Evolutionary conservation across 2,113 vertebrate species (phyloP).

Genomic region (Hypomesus transpacificus): DNA sequence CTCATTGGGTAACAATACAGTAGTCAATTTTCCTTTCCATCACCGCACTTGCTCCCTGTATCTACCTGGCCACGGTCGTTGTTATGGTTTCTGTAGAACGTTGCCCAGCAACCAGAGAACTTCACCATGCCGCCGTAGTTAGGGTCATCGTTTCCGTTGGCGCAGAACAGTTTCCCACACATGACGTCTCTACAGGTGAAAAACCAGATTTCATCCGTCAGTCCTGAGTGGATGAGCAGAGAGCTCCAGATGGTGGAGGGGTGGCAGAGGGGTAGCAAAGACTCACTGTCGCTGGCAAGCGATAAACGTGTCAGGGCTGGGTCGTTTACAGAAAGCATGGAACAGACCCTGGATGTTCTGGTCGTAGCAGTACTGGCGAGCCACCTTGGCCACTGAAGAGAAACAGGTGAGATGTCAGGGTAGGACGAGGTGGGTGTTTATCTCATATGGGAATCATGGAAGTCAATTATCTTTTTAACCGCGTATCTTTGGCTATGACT

Average conservation of each 20-base stretch:
- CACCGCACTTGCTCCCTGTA: constrained; percentile 79
- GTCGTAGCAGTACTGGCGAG: constrained; percentile 32
- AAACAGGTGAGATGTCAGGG: background rate
- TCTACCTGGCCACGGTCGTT: constrained; percentile 76
- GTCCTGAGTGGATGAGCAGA: background rate
- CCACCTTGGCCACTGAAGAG: constrained; percentile 55
- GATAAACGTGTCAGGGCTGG: constrained; percentile 5
- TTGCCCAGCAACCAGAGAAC: constrained; percentile 68
- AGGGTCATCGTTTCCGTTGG: constrained; percentile 50
- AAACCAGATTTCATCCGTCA: background rate
- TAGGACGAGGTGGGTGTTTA: too few relatives aligned
- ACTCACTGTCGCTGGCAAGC: constrained; percentile 67
- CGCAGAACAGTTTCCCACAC: constrained; percentile 87
- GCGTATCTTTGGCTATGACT: too few relatives aligned
- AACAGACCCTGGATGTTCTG: constrained; percentile 58
- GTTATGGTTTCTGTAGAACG: constrained; percentile 60
- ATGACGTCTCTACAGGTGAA: constrained; percentile 66
- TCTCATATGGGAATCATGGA: too few relatives aligned
- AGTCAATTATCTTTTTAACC: too few relatives aligned
- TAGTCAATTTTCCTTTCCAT: constrained; percentile 56
- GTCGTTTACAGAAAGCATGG: constrained; percentile 65
- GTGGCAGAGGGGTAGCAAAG: background rate
- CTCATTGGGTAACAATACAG: background rate
- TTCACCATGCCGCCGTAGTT: constrained; percentile 65
- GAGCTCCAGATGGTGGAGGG: background rate